Evolutionary conservation across 2,797 vertebrate genomes (phyloP), one percentile per base, ranked within the genome.

Genomic region (Poeciliopsis gracilis): DNA sequence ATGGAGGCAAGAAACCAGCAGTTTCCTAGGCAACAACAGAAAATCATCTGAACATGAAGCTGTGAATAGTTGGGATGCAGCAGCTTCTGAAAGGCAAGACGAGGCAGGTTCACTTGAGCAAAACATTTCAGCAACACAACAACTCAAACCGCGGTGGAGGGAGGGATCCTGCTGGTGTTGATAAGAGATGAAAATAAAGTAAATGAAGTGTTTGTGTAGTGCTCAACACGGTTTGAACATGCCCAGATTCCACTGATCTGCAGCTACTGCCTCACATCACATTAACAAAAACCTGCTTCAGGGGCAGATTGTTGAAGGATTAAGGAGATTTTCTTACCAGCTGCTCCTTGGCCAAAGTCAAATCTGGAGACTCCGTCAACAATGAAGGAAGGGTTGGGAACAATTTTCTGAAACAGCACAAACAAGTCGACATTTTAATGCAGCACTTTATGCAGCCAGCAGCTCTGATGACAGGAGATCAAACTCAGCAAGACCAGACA

Each of bases 1-100:
- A 95, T 87, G 9, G 95, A 92, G 0, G 95, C 94, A 25, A 96
- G 85, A 76, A 96, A 95, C 95, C 95, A 96, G 81, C 95, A 96
- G 87, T 96, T 87, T 75, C 93, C 95, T 96, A 72, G 0, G 9
- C 1, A 74, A 59, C 10, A 28, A 33, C 57, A 28, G 15, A 5
- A 43, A 6, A 79, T 13, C 12, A 5, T 49, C 2, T 0, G 8
- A 61, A 8, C 4, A 18, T 18, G 5, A 63, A 63, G 28, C 49
- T 16, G 6, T 69, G 10, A 66, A 55, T 59, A 25, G 10, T n/a
- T 66, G 11, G 11, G 1, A 18, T 18, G 33, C 59, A 63, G 28
- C 25, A n/a, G 25, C 47, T 6, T 49, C 5, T 49, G 18, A 49
- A 10, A 25, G 51, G 53, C 53, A 25, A 55, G 53, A n/a, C 9